Evolutionary conservation across 1,140 invertebrate genomes (phyloP), one percentile per base, ranked within the genome.

Genomic region (Drosophila tropicalis): DNA sequence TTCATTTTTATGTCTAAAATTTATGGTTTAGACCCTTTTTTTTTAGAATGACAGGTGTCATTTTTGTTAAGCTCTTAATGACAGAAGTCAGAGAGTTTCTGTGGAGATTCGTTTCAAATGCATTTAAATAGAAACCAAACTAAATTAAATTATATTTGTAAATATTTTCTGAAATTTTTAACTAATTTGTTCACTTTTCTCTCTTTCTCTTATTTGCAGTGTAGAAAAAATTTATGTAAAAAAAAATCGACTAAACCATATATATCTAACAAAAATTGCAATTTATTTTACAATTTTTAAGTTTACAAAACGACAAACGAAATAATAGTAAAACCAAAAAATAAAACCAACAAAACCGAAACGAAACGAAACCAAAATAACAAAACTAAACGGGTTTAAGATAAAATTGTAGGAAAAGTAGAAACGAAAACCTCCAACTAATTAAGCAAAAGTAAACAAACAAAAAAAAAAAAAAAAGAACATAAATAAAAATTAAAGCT

Each of bases 201-300:
- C 22, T 69, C 55, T 40, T n/a, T 78, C 60, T 68, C 89, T 6
- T 74, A 75, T 61, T 89, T 90, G 15, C 89, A 91, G 89, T 91
- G 89, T 90, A 90, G 89, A 90, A 90, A 87, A 77, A n/a, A n/a
- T n/a, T n/a, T n/a, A 90, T 90, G 89, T 90, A 90, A 90, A 90
- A 85, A 90, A 87, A 85, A 90, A 82, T 90, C 85, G 86, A 90
- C 86, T 87, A 84, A 81, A 84, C 76, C 84, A 90, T 74, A 76
- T 62, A 76, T 72, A 75, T 57, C 69, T 54, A 76, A 76, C 63
- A 80, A 79, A 81, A 89, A 89, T 91, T 62, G 79, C 89, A 72
- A 87, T 74, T 81, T 90, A 84, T 73, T 81, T 90, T 85, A 81
- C 71, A 87, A 90, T 75, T 80, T 76, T 84, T 89, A 89, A 76